phyloP scores from a whole-genome alignment of 2,888 invertebrate genomes.

The Lithosia quadra region DNA sequence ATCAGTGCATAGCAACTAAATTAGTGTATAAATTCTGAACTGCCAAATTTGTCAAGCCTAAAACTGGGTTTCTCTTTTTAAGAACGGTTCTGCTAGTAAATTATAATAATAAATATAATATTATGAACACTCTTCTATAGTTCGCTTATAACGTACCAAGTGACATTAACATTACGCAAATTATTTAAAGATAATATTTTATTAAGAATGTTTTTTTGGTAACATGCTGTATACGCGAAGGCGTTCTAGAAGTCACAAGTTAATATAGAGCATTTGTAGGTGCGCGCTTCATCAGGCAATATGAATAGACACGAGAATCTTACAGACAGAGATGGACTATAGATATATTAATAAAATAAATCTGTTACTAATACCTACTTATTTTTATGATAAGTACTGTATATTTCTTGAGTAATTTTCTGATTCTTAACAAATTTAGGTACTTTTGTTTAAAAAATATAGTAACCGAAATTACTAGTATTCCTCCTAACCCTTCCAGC shows the following conservation, averaged over 20 bases:
- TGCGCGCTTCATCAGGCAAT: conserved; percentile 6
- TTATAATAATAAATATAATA: background rate
- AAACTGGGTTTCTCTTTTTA: background rate
- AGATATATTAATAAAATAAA: background rate
- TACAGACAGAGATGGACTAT: background rate
- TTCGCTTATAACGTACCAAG: background rate
- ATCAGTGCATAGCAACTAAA: background rate
- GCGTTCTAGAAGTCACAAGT: conserved; percentile 19
- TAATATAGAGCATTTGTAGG: conserved; percentile 13
- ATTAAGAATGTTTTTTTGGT: background rate
- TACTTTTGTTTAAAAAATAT: too few species aligned
- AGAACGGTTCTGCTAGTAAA: background rate
- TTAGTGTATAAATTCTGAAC: background rate
- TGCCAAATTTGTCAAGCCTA: background rate
- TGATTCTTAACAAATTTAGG: too few species aligned
- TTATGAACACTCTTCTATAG: background rate
- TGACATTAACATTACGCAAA: background rate
- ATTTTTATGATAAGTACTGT: too few species aligned
- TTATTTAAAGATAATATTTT: background rate
- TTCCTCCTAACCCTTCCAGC: too few species aligned
- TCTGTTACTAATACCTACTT: background rate
- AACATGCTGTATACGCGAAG: conserved; percentile 17
- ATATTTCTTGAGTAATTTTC: too few species aligned
- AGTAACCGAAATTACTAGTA: too few species aligned
- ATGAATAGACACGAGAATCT: conserved; percentile 18